Percentiles rank a stretch among this genome's conserved stretches.
Conservation (phyloP, 2,113 vertebrate genomes). For the Thryonomys swinderianus region DNA sequence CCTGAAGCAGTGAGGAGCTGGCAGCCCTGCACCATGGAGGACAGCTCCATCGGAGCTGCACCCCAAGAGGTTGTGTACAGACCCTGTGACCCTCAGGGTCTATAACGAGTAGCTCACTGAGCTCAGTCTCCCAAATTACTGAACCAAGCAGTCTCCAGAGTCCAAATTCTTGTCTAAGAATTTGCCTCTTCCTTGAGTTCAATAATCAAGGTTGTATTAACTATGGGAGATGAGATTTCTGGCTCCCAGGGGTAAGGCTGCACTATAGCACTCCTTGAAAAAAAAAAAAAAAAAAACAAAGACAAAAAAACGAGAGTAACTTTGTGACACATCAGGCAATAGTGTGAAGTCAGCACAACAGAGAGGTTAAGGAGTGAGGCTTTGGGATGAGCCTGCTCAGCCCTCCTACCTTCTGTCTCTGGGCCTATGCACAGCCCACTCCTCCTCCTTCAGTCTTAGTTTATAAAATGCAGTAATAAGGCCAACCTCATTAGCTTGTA, state of each 20-base stretch:
- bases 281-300: no score
- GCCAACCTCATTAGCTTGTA: neutral
- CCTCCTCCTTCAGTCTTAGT: neutral
- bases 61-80: neutral
- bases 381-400: neutral
- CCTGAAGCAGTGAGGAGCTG: neutral
- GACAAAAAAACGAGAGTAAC: no score
- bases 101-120: neutral
- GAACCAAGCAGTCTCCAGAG: neutral
- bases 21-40: neutral
- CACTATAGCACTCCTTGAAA: neutral
- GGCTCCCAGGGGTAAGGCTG: neutral
- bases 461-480: slow-evolving; percentile 2
- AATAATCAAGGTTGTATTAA: neutral
- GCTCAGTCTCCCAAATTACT: neutral
- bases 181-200: neutral
- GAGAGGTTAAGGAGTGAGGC: neutral
- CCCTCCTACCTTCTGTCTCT: neutral
- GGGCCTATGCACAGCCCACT: neutral
- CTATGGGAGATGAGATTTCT: neutral
- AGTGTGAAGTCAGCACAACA: neutral
- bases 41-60: neutral
- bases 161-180: neutral
- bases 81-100: neutral
- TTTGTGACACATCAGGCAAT: neutral